These are phyloP conservation scores for Coilia nasus DNA, from an alignment of 2,797 vertebrate species.

Conservation along the genomic window DNA sequence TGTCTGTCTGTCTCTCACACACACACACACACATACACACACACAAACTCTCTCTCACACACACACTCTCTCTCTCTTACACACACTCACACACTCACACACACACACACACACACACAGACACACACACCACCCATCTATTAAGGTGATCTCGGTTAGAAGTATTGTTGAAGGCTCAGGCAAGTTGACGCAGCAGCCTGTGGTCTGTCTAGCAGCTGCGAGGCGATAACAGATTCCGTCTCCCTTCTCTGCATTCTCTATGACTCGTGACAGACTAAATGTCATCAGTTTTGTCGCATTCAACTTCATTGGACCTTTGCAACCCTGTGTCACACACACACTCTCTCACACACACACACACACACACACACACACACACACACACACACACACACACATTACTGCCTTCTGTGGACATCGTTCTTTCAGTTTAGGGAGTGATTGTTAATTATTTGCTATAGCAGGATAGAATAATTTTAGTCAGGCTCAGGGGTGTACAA, in stretches of 20 bases:
- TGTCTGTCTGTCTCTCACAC: no score
- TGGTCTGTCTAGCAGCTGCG: not conserved
- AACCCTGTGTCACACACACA: not conserved
- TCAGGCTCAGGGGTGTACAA: not conserved
- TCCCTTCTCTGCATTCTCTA: constrained; percentile 58
- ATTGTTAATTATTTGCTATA: not conserved
- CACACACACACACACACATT: not conserved
- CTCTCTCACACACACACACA: not conserved
- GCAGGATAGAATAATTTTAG: not conserved
- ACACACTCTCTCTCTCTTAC: no score
- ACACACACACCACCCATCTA: not conserved
- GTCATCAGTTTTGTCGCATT: constrained; percentile 61
- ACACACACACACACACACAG: no score
- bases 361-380: not conserved
- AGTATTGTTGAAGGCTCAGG: not conserved
- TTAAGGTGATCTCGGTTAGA: not conserved
- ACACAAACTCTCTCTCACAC: no score
- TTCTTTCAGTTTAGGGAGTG: not conserved
- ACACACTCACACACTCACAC: no score
- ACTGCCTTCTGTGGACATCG: not conserved
- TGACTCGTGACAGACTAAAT: constrained; percentile 61
- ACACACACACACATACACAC: no score
- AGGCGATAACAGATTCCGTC: constrained; percentile 65
- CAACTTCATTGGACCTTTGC: constrained; percentile 17
- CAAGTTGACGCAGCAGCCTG: not conserved